Base-by-base conservation (phyloP, 1,140 invertebrate genomes). In the Pararge aegeria region DNA sequence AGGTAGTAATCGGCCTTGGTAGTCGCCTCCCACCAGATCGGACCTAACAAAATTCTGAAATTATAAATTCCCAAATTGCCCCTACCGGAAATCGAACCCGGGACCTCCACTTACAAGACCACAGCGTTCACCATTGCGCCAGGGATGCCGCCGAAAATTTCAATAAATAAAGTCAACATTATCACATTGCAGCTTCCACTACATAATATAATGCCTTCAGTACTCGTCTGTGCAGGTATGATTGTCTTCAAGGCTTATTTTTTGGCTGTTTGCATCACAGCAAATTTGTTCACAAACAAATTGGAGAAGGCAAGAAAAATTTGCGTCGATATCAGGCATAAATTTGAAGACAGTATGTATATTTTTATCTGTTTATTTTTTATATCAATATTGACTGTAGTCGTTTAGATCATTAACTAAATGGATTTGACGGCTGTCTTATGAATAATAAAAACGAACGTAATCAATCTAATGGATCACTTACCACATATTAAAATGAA, bases 221-320 rank as follows among this genome's bases (percentile, higher is more conserved):
- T n/a, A 34, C 2, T 34, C 10, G 4, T 12, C n/a, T 10, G 7
- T 34, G 0, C 9, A 3, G 10, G 9, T 34, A 10, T 34, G 12
- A 34, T n/a, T 34, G 3, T 34, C 0, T 10, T 3, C 3, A 34
- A 12, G 3, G 9, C 0, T 1, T 4, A 3, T 34, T 37, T 16
- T 42, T 7, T 18, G 4, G 6, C 1, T 0, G 5, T 56, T 1
- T 67, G 53, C 7, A n/a, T 27, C 4, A 19, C 42, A 19, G 44
- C 58, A 19, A 46, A 58, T 20, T 34, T 52, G 4, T 44, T 58
- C 15, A 46, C 64, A 6, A 44, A 51, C 1, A 68, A 61, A 18
- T 57, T 75, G 16, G 63, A 69, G 9, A 48, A 46, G 29, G 51
- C 63, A 48, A 64, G 52, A 38, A 64, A 63, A 57, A 53, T 70